Evolutionary conservation across 2,797 vertebrate species (phyloP).

Genomic region (Sphaeramia orbicularis): DNA sequence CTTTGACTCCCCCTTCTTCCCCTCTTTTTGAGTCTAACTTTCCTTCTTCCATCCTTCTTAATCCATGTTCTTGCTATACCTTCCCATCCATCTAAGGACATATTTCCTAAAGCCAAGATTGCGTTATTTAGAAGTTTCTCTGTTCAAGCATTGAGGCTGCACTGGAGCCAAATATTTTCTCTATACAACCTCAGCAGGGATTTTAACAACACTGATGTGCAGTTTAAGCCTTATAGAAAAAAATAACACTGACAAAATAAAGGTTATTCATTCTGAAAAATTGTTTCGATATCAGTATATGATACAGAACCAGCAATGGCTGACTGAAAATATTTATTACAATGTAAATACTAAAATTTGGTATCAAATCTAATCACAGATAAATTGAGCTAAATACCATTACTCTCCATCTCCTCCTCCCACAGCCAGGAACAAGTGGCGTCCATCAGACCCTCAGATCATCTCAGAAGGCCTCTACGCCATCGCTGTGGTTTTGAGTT

Average conservation of each 20-base stretch:
- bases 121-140: conserved; percentile 15
- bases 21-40: conserved; percentile 4
- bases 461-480: conserved; percentile 98
- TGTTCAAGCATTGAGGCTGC: conserved; percentile 8
- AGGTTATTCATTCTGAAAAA: too few species aligned
- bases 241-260: too few species aligned
- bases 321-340: too few species aligned
- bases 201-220: neutral
- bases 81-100: conserved; percentile 12
- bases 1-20: conserved; percentile 10
- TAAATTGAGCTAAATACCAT: too few species aligned
- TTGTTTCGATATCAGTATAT: too few species aligned
- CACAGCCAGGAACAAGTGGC: conserved; percentile 97
- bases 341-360: neutral
- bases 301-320: too few species aligned
- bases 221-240: neutral
- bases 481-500: conserved; percentile 96
- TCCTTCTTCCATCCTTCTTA: conserved; percentile 15
- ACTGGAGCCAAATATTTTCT: neutral
- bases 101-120: conserved; percentile 19
- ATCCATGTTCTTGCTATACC: conserved; percentile 25
- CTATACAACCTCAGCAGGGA: neutral
- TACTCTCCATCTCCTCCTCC: conserved; percentile 18
- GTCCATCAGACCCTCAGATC: conserved; percentile 97
- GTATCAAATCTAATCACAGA: neutral